Percentiles rank a stretch among this genome's conserved stretches.
phyloP scores from a whole-genome alignment of 2,888 invertebrate genomes.

The Lithophane semibrunnea region DNA sequence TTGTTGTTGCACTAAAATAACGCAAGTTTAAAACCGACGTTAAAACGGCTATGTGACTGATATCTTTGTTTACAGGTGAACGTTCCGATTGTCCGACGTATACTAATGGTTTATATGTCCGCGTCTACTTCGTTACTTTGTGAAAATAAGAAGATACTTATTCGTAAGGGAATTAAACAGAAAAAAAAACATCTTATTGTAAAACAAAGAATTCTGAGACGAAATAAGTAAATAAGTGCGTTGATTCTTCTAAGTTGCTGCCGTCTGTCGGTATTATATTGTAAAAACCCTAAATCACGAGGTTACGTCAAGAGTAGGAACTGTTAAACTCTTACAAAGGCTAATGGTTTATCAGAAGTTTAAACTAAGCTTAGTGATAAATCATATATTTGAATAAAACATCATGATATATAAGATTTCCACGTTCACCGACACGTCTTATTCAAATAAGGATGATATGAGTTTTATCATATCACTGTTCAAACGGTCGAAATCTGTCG shows the following conservation, averaged over 20 bases:
- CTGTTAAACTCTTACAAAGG: conserved; percentile 14
- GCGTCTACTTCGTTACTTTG: no score
- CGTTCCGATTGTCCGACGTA: no score
- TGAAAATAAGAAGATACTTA: no score
- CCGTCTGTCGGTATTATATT: not conserved
- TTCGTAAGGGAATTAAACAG: no score
- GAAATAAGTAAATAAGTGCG: no score
- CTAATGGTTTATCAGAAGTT: conserved; percentile 28
- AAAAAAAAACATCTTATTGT: no score
- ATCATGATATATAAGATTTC: conserved; percentile 33
- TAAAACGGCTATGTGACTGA: not conserved
- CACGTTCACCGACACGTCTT: conserved; percentile 31
- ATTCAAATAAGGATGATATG: conserved; percentile 35
- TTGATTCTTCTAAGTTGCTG: no score
- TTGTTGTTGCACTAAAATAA: not conserved
- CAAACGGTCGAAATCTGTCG: conserved; percentile 40
- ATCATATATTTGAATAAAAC: conserved; percentile 50
- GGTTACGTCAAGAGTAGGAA: not conserved
- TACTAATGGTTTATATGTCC: no score
- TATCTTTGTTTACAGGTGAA: no score
- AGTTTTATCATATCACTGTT: conserved; percentile 45
- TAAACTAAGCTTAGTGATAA: conserved; percentile 38
- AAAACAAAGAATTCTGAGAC: no score
- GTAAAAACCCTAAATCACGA: conserved; percentile 16
- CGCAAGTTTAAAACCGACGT: not conserved